These are phyloP conservation scores for Hipposideros larvatus DNA, from an alignment of 2,797 vertebrate genomes.

Conservation along the genomic window DNA sequence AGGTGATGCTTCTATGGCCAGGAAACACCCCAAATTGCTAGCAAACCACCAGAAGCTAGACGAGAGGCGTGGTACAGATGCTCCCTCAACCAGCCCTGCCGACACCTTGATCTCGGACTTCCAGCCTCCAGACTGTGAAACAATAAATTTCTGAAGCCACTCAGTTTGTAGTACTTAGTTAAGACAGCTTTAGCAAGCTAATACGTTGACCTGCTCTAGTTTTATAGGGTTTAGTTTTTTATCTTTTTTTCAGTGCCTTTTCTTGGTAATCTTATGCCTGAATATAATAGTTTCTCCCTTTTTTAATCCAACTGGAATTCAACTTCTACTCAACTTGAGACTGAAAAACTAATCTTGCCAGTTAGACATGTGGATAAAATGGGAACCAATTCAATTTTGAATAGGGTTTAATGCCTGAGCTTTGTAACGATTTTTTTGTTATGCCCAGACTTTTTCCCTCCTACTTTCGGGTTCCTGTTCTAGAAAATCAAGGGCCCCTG, in stretches of 20 bases:
- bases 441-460: neutral
- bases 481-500: neutral
- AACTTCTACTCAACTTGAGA: neutral
- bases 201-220: neutral
- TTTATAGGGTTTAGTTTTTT: neutral
- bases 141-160: neutral
- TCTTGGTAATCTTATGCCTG: neutral
- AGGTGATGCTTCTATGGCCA: neutral
- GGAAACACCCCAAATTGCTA: neutral
- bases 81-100: neutral
- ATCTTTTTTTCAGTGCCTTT: neutral
- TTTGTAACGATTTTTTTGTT: neutral
- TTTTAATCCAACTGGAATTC: neutral
- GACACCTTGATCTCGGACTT: neutral
- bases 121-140: neutral
- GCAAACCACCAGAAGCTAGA: neutral
- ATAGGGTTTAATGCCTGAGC: neutral
- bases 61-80: accelerated
- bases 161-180: too few species aligned
- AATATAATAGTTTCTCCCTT: neutral
- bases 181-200: neutral
- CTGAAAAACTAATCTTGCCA: neutral
- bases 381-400: neutral
- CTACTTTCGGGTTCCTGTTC: neutral
- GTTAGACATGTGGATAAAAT: neutral